Base-by-base conservation (phyloP, 2,797 vertebrate genomes). In the Acipenser transmontanus region DNA sequence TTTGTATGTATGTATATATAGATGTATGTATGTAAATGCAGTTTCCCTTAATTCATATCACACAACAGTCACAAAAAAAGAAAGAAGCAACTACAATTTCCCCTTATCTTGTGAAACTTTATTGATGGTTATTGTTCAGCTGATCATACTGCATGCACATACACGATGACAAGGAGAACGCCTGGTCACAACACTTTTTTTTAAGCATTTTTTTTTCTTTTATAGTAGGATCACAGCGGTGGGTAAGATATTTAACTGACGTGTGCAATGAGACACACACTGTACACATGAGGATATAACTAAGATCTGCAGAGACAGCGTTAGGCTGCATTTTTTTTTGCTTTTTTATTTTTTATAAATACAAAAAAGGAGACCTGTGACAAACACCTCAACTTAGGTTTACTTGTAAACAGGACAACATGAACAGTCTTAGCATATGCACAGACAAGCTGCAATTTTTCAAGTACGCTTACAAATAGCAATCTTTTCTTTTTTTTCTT, bases 121-220 rank as follows among this genome's bases (percentile, higher is more conserved):
- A 97, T 97, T 95, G 90, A 95, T 96, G 93, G 87, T 94, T 92
- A 93, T 89, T 91, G 92, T 89, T 93, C 92, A 93, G 93, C 91
- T 90, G 91, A 91, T 93, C 91, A 93, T 93, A 92, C 83, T 90
- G 92, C 95, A 98, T 98, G 95, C 94, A 95, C 92, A 91, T 92
- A 94, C 34, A 34, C 89, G 92, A 93, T 94, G 93, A 95, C 88
- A 88, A 91, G 92, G 91, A 91, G 89, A 92, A 93, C 93, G 91
- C 91, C 88, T 91, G 87, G 89, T 89, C 92, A 97, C 93, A 95
- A 95, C 93, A 96, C 90, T 89, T 89, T 87, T 71, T 91, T 71
- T 73, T 87, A 95, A 95, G 93, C 94, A 91, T 92, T 93, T 89
- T 83, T 89, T 88, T 86, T 67, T 60, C 59, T 81, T 74, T 92